Percentiles rank a stretch among this genome's conserved stretches.
These are phyloP conservation scores for Disparrhopalites patrizii DNA, from an alignment of 2,888 invertebrate genomes.

Conservation along the genomic window DNA sequence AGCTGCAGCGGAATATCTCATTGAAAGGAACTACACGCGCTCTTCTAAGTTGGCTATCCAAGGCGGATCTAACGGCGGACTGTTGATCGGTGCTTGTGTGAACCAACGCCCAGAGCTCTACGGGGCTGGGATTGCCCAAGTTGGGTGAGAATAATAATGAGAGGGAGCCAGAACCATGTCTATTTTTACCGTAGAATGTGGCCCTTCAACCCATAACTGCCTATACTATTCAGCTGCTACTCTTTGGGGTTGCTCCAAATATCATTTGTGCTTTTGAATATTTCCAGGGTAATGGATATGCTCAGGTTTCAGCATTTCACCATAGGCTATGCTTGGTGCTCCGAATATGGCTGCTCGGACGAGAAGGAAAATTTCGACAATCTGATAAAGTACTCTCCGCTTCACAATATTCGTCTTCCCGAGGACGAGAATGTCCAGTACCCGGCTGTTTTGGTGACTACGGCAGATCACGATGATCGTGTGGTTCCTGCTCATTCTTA, in stretches of 20 bases:
- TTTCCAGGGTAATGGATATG: slow-evolving; percentile 90
- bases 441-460: slow-evolving; percentile 83
- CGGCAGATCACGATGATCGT: slow-evolving; percentile 98
- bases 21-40: slow-evolving; percentile 70
- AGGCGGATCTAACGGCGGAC: slow-evolving; percentile 95
- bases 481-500: slow-evolving; percentile 61
- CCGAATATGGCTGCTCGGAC: slow-evolving; percentile 92
- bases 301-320: slow-evolving; percentile 96
- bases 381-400: slow-evolving; percentile 80
- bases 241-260: too few species aligned
- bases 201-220: too few species aligned
- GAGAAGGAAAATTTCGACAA: slow-evolving; percentile 75
- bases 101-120: slow-evolving; percentile 94
- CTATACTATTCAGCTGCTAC: too few species aligned
- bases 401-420: slow-evolving; percentile 81
- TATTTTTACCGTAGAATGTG: too few species aligned
- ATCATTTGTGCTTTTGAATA: not conserved
- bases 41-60: slow-evolving; percentile 72
- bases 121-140: slow-evolving; percentile 87
- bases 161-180: too few species aligned
- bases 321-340: slow-evolving; percentile 92
- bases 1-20: slow-evolving; percentile 81
- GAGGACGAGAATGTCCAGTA: slow-evolving; percentile 61
- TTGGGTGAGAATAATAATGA: slow-evolving; percentile 89
- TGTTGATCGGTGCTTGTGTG: slow-evolving; percentile 85